Percentiles rank a stretch among this genome's conserved stretches.
These are phyloP conservation scores for Myotis lucifugus DNA, from an alignment of 2,113 vertebrate species.

Conservation along the genomic window DNA sequence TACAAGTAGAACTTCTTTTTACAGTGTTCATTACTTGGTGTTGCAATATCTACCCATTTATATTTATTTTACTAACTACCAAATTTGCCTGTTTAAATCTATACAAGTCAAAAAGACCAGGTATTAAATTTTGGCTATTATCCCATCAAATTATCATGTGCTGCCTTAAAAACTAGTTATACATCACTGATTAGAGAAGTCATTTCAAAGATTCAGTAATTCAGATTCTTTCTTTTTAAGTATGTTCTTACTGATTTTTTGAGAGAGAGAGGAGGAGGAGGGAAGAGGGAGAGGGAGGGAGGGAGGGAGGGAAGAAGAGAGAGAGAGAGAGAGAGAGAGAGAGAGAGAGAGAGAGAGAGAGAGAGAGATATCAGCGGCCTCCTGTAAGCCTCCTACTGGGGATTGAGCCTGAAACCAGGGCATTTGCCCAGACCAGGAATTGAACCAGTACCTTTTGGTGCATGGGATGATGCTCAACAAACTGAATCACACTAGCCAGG, in stretches of 20 bases:
- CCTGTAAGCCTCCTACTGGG: not conserved
- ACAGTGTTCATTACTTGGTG: not conserved
- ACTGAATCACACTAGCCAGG: not conserved
- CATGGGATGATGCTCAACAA: not conserved
- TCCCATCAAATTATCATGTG: not conserved
- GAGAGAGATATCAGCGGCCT: not conserved
- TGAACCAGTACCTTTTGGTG: not conserved
- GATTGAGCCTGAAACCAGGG: not conserved
- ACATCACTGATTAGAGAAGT: not conserved
- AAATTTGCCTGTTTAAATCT: not conserved
- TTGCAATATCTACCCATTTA: not conserved
- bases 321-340: too few species aligned
- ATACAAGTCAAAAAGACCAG: not conserved
- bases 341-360: too few species aligned
- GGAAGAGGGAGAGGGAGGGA: too few species aligned
- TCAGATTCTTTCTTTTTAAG: not conserved
- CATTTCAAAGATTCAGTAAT: not conserved
- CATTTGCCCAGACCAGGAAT: not conserved
- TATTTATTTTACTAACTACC: not conserved
- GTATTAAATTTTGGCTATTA: not conserved
- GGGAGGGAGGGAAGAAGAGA: too few species aligned
- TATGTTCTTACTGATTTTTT: not conserved
- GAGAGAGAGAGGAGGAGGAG: too few species aligned
- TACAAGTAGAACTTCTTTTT: not conserved
- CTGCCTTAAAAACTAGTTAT: not conserved